These are phyloP conservation scores for Diplolepis rosae DNA, from an alignment of 2,888 invertebrate species.

Conservation along the genomic window DNA sequence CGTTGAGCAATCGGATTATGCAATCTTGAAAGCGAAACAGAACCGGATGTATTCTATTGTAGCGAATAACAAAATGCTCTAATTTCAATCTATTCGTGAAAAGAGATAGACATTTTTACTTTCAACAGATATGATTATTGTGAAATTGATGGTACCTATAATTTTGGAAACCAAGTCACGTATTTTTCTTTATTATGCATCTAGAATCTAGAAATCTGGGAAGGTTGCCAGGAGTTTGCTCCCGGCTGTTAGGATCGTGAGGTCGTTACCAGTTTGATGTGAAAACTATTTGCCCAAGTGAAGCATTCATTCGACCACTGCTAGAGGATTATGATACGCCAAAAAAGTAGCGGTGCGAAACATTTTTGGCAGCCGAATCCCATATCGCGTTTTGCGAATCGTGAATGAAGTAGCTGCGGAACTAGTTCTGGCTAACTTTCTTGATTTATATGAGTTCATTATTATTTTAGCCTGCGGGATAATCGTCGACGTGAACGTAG, in stretches of 20 bases:
- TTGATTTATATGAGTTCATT: conserved; percentile 72
- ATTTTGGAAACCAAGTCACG: conserved; percentile 8
- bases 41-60: neutral
- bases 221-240: conserved; percentile 33
- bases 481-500: conserved; percentile 54
- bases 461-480: conserved; percentile 70
- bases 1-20: neutral
- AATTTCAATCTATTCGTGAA: too few species aligned
- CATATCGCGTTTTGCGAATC: conserved; percentile 54
- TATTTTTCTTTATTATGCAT: conserved; percentile 23
- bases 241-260: neutral
- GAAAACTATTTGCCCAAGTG: conserved; percentile 27
- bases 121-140: conserved; percentile 3
- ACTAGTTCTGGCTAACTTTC: conserved; percentile 70
- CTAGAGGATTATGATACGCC: conserved; percentile 56
- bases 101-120: neutral
- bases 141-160: neutral
- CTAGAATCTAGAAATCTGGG: conserved; percentile 37
- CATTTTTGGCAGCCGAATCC: conserved; percentile 61
- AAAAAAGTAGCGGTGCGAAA: conserved; percentile 59
- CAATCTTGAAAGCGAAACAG: neutral
- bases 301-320: conserved; percentile 36
- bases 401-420: conserved; percentile 64
- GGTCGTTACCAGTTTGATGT: conserved; percentile 24
- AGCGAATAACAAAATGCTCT: too few species aligned